Base-by-base conservation (phyloP, 1,140 invertebrate species). In the Atta cephalotes region DNA sequence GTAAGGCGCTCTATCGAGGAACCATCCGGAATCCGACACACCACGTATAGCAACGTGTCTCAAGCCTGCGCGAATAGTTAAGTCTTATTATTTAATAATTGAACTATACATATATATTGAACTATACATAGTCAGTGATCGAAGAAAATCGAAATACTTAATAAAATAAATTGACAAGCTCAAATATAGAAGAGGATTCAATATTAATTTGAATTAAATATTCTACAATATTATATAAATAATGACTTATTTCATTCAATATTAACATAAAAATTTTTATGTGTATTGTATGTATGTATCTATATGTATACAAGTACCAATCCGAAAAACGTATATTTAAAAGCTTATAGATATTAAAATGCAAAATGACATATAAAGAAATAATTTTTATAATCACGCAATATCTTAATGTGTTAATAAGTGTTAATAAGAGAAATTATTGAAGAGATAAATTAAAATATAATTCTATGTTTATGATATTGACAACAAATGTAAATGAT, bases 1-100 rank as follows among this genome's bases (percentile, higher is more conserved):
- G 93, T 96, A 98, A 31, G 96, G 97, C 71, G 97, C 97, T 87
- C 98, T 96, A 94, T 99, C 98, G 28, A 99, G 94, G 92, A 99
- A 99, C 98, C 98, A 99, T 18, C 98, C 98, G 3, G 98, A 99
- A 93, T 99, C 98, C 0, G 97, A 97, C 0, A 98, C 96, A 16
- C 98, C 98, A 2, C 97, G 95, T 18, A 99, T 97, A 1, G 97
- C 96, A 0, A 98, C 97, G 70, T 97, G 96, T 6, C 95, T 95
- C 10, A 96, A 94, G 3, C 96, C 94, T 92, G 58, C 7, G 87
- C 56, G 71, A 87, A 72, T 70, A 53, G 31, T 70, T 49, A 76
- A 45, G 18, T 53, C 14, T 56, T n/a, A 49, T 68, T 25, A 31
- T 10, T 66, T 60, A n/a, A 66, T n/a, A 68, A 68, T 0, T n/a